Evolutionary conservation across 2,113 vertebrate genomes (phyloP), one percentile per base, ranked within the genome.

Genomic region (Leuciscus idus): DNA sequence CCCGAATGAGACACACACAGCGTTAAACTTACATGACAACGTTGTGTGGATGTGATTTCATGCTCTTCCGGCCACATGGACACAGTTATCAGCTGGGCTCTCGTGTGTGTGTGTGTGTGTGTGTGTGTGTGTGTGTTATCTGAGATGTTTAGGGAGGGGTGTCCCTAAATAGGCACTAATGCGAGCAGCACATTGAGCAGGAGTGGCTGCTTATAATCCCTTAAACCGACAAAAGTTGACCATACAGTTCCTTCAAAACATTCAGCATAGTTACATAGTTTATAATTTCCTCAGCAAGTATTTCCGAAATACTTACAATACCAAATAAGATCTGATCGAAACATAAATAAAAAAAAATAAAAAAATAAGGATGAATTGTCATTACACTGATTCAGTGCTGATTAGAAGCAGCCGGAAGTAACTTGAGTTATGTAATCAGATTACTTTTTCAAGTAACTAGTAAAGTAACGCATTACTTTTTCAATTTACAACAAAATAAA

Each of bases 101-200:
- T 39, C 5, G 30, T 70, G 30, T 70, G 30, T 70, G 66, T 70
- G 15, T 46, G 46, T 52, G 50, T 55, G 50, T 52, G 50, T 19
- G 15, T 19, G 50, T 55, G 50, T 52, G 50, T 52, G 50, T 52
- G 50, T 52, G 52, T 19, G 52, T 55, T 73, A 73, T 21, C 36
- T 10, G 36, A 73, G 17, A 73, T 7, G 9, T n/a, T 73, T 23
- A 23, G 70, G 70, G 39, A 46, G 70, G 70, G 11, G 70, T 23
- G 70, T 73, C 70, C 70, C 70, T 73, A 73, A 73, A 73, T 73
- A 73, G 70, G 19, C 19, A 23, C 21, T 21, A 46, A 46, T 73
- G 70, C 23, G 4, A 13, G 33, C 36, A 43, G 39, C 70, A 43
- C 33, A 39, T 39, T 72, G 8, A 39, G 33, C 33, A 39, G 33